Conservation (phyloP, 1,140 invertebrate species). For the Brachionus rotundiformis region DNA sequence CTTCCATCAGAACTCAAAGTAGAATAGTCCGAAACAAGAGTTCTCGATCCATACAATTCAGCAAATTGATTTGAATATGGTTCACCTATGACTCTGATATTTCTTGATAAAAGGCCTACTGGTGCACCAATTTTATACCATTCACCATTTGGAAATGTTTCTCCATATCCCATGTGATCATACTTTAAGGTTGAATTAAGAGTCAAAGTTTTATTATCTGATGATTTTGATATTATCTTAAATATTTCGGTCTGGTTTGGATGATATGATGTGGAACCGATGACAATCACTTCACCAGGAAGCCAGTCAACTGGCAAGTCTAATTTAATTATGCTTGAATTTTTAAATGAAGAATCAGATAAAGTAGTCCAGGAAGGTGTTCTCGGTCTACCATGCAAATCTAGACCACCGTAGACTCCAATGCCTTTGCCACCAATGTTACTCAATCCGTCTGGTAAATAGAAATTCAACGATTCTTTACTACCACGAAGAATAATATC, state of each 20-base stretch:
- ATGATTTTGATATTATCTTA: slow-evolving; percentile 14
- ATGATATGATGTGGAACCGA: background rate
- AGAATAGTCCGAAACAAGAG: slow-evolving; percentile 55
- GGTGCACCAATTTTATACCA: slow-evolving; percentile 55
- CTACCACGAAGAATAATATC: slow-evolving; percentile 57
- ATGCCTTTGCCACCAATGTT: slow-evolving; percentile 17
- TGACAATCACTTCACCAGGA: slow-evolving; percentile 55
- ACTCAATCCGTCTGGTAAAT: background rate
- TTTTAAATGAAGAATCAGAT: background rate
- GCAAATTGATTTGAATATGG: slow-evolving; percentile 55
- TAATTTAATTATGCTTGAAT: background rate
- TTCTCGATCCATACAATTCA: slow-evolving; percentile 60
- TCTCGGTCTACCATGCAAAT: slow-evolving; percentile 42
- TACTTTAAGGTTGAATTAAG: background rate
- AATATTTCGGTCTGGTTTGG: slow-evolving; percentile 44
- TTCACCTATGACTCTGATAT: slow-evolving; percentile 59
- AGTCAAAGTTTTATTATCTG: slow-evolving; percentile 25
- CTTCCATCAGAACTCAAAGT: background rate
- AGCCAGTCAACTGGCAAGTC: background rate
- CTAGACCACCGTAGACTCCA: slow-evolving; percentile 37
- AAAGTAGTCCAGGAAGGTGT: slow-evolving; percentile 22
- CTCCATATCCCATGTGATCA: background rate
- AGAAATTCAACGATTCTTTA: slow-evolving; percentile 53
- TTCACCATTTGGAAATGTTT: slow-evolving; percentile 36
- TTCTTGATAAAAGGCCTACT: slow-evolving; percentile 61